These are phyloP conservation scores for Cephus runcator DNA, from an alignment of 2,888 invertebrate genomes.

Conservation along the genomic window DNA sequence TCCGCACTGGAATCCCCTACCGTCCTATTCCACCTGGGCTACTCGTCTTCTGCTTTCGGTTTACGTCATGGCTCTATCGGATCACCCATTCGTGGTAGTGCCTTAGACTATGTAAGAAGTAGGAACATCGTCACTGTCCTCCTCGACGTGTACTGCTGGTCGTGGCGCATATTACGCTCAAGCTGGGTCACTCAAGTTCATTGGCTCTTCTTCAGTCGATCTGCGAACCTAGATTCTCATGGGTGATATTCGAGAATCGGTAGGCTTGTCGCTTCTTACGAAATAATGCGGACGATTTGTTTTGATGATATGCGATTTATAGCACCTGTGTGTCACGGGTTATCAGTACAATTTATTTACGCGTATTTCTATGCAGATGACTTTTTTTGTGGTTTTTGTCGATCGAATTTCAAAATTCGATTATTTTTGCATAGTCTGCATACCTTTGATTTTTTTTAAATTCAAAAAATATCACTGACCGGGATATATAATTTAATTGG, in stretches of 20 bases:
- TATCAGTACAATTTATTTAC: not conserved
- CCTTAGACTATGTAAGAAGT: not conserved
- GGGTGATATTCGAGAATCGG: not conserved
- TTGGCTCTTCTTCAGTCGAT: constrained; percentile 50
- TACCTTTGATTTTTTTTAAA: not conserved
- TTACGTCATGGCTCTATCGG: not conserved
- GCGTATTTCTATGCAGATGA: no score
- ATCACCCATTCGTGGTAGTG: not conserved
- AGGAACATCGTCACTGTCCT: not conserved
- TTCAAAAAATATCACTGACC: not conserved
- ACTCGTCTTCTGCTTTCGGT: not conserved
- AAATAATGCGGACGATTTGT: not conserved
- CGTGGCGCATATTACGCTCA: not conserved
- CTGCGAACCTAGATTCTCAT: constrained; percentile 11
- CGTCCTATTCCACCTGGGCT: not conserved
- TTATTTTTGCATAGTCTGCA: no score
- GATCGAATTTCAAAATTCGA: no score
- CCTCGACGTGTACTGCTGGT: not conserved
- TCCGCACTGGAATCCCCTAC: no score
- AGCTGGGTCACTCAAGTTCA: constrained; percentile 54
- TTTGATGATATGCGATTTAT: not conserved
- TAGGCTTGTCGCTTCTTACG: not conserved
- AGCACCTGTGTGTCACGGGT: not conserved
- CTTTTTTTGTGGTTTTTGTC: no score
- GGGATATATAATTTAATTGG: not conserved